A percentile compares a stretch with the other conserved stretches of the same genome.
Evolutionary conservation across 2,888 invertebrate genomes (phyloP).

Genomic region (Hydrotaea diabolus): DNA sequence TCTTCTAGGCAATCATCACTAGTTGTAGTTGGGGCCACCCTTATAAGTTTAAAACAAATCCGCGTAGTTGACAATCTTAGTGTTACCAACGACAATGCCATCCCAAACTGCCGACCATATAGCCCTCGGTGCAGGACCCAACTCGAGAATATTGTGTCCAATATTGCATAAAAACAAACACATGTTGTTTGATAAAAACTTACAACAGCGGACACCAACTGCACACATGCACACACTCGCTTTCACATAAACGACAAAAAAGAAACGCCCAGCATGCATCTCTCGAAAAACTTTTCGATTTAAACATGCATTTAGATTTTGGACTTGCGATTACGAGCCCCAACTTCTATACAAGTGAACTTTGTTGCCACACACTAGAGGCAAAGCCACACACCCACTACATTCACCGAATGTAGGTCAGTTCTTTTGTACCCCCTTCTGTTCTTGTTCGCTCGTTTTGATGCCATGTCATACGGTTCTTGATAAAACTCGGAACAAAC

Average conservation of each 20-base stretch:
- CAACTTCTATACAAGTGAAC: constrained; percentile 9
- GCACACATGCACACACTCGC: constrained; percentile 36
- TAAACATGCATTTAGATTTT: constrained; percentile 64
- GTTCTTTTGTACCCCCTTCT: not conserved
- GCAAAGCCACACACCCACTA: not conserved
- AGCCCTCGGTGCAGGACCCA: constrained; percentile 4
- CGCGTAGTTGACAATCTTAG: too few species aligned
- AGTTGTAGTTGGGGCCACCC: too few species aligned
- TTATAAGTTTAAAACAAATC: too few species aligned
- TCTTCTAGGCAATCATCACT: too few species aligned
- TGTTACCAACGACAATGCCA: too few species aligned
- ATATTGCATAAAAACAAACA: constrained; percentile 59
- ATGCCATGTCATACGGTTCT: constrained; percentile 35
- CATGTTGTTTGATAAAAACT: constrained; percentile 59
- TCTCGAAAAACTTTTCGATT: constrained; percentile 53
- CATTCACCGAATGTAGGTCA: constrained; percentile 19
- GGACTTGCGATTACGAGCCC: constrained; percentile 47
- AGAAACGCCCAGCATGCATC: constrained; percentile 30
- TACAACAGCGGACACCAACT: not conserved
- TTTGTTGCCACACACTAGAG: constrained; percentile 27
- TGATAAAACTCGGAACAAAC: not conserved
- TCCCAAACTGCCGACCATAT: not conserved
- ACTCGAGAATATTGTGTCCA: constrained; percentile 47
- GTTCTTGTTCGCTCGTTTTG: not conserved
- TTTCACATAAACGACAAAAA: not conserved